Conservation (phyloP, 2,888 invertebrate species). For the Tetheella fluctuosa region DNA sequence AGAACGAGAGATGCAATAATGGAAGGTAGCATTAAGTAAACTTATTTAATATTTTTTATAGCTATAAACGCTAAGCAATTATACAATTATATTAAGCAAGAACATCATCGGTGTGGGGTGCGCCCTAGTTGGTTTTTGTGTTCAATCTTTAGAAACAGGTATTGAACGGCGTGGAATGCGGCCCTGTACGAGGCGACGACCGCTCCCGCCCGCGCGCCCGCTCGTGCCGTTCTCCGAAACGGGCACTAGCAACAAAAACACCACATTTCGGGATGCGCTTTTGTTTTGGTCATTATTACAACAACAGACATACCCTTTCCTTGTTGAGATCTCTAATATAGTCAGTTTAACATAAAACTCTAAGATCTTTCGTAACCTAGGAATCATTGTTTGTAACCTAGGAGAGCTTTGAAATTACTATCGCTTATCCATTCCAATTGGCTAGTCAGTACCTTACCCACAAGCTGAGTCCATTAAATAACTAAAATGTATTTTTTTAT, state of each 20-base stretch:
- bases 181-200: conserved; percentile 79
- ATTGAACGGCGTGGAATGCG: conserved; percentile 47
- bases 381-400: neutral
- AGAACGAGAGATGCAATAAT: no score
- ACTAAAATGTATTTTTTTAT: no score
- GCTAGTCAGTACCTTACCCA: no score
- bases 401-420: neutral
- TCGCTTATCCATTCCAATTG: no score
- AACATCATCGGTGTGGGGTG: no score
- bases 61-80: no score
- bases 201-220: conserved; percentile 75
- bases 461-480: no score
- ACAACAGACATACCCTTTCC: conserved; percentile 45
- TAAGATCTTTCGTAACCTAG: no score
- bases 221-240: conserved; percentile 75
- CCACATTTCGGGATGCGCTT: conserved; percentile 77
- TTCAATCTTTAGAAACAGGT: conserved; percentile 17
- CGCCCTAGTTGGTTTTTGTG: neutral
- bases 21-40: no score
- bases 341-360: neutral
- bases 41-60: no score
- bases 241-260: conserved; percentile 79
- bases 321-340: neutral
- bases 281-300: conserved; percentile 73
- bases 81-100: no score